Base-by-base conservation (phyloP, 2,888 invertebrate genomes). In the Stenotaenia linearis region DNA sequence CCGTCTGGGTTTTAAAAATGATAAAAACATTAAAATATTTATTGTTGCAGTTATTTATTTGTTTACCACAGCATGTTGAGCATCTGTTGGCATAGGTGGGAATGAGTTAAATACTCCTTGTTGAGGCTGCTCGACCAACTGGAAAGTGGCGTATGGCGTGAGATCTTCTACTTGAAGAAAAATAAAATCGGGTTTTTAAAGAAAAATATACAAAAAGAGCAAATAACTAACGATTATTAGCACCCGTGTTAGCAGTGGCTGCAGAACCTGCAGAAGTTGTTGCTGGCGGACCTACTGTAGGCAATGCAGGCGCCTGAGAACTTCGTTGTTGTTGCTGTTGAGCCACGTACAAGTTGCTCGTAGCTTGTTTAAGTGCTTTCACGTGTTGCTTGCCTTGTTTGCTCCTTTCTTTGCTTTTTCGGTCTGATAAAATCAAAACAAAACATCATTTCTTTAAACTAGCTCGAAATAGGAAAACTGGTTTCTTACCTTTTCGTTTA, bases 131-230 rank as follows among this genome's bases (percentile, higher is more conserved):
- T 79, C 79, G 23, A 79, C 75, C 74, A 79, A 50, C 74, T 79
- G 79, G 37, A 79, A 79, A 25, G 79, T 79, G 35, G 79, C 79
- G 28, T 79, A 79, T n/a, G 79, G 79, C 35, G 79, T 79, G 23
- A 79, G 40, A 30, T 79, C 79, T 74, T 79, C 79, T 37, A 28
- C 78, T 61, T 10, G 21, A 61, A 78, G 2, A 32, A 78, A 37
- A 25, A 50, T 18, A 40, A 2, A 40, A 40, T 18, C 18, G 15
- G 40, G 0, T 40, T 3, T n/a, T 18, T 18, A 50, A 50, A 15
- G 7, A 10, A 0, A 30, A 75, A 35, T 35, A 2, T 75, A 12
- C 1, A 7, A 37, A 4, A 21, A 37, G 18, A n/a, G n/a, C n/a
- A n/a, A n/a, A n/a, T n/a, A 75, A 28, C 76, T 75, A 35, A 75